These are phyloP conservation scores for Reticulitermes lucifugus DNA, from an alignment of 2,888 invertebrate genomes.

Conservation along the genomic window DNA sequence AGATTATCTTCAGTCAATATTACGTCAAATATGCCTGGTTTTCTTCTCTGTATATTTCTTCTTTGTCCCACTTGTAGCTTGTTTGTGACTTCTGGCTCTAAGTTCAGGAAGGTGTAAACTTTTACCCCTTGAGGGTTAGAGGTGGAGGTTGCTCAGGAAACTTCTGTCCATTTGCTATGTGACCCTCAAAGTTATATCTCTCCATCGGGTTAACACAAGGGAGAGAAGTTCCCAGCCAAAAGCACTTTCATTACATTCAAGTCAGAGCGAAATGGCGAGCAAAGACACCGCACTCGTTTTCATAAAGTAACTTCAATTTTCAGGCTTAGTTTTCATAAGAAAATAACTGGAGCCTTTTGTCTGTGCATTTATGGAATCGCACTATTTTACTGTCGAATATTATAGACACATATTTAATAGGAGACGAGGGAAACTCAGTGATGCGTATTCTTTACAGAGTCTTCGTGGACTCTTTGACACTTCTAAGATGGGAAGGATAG, in stretches of 20 bases:
- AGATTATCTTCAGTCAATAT: no score
- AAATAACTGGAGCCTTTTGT: no score
- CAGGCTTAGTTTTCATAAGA: no score
- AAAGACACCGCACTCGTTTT: no score
- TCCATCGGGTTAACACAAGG: background rate
- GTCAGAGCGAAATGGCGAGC: background rate
- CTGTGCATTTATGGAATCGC: no score
- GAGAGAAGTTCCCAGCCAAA: background rate
- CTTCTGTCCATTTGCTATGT: constrained; percentile 1
- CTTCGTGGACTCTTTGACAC: no score
- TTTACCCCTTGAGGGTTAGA: background rate
- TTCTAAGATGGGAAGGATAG: no score
- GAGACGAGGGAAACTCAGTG: no score
- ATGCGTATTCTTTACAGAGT: no score
- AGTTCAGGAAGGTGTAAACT: constrained; percentile 28
- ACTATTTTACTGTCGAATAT: no score
- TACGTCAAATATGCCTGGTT: background rate
- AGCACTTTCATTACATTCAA: background rate
- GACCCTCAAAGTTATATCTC: background rate
- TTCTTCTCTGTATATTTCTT: background rate
- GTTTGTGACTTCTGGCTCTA: background rate
- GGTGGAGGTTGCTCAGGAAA: background rate
- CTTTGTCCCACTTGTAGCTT: background rate
- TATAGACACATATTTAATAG: no score
- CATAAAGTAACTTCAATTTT: no score